Evolutionary conservation across 2,797 vertebrate species (phyloP).

Genomic region (Darevskia mixta): DNA sequence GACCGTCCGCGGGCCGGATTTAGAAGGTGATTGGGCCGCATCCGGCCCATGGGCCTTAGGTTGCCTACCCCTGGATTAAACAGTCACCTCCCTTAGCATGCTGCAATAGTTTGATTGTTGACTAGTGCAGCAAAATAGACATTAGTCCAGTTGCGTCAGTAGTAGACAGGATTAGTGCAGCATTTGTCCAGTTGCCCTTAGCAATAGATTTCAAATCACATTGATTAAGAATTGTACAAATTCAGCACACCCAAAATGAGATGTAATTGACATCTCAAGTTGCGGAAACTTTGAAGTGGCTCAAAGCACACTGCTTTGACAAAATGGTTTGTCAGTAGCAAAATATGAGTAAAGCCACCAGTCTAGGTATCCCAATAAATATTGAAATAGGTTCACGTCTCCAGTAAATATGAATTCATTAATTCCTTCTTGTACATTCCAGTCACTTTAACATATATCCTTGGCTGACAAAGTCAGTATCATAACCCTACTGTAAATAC

Average conservation of each 20-base stretch:
- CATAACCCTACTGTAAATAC: conserved; percentile 78
- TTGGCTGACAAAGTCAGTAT: conserved; percentile 78
- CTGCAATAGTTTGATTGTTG: neutral
- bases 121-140: neutral
- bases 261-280: neutral
- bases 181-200: neutral
- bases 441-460: conserved; percentile 73
- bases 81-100: neutral
- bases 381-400: conserved; percentile 52
- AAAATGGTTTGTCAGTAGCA: conserved; percentile 47
- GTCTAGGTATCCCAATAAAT: conserved; percentile 33
- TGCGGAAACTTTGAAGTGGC: conserved; percentile 23
- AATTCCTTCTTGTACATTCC: conserved; percentile 73
- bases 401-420: conserved; percentile 76
- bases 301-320: conserved; percentile 38
- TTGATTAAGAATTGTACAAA: neutral
- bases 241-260: neutral
- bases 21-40: no score
- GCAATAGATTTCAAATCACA: neutral
- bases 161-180: neutral
- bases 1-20: no score
- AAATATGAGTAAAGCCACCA: conserved; percentile 47
- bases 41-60: no score
- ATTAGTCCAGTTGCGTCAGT: neutral
- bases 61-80: no score